Evolutionary conservation across 1,140 invertebrate species (phyloP), one percentile per base, ranked within the genome.

Genomic region (Helicoverpa zea): DNA sequence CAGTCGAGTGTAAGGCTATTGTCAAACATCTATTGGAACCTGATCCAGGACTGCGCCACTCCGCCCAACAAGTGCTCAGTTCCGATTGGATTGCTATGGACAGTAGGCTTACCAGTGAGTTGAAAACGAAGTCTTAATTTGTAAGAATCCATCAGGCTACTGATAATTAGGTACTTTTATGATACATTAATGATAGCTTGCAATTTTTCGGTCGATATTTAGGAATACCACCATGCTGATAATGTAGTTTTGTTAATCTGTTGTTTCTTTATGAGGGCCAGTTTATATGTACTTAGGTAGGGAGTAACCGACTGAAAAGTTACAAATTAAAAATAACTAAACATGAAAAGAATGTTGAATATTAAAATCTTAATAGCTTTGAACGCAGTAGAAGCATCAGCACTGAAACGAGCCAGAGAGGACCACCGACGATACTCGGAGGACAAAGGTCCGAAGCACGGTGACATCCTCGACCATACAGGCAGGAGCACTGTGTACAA

Each of bases 21-120:
- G 92, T 96, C 4, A 91, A 87, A 30, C 91, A 96, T 88, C 93
- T 98, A 68, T 87, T 98, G 61, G 97, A 98, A 83, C 97, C 97
- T 0, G 96, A 94, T 68, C 88, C 92, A 1, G 92, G 91, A 14
- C 81, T 95, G 12, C 88, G 94, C 5, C 88, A 93, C 83, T 88
- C 81, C 63, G 88, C 93, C 18, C 81, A 81, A 3, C 90, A 95
- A 81, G 72, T 94, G 23, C 84, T 95, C 29, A 84, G 64, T 54
- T 93, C 92, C n/a, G 92, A 93, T 43, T 95, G 94, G 94, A 91
- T 95, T 89, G 93, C 93, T 89, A 95, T 95, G 94, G 94, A 95
- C 80, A 94, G 90, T 86, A 90, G 94, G 80, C 87, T 95, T 51
- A 95, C 90, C 43, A 89, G 94, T 94, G 86, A 91, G 90, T 86